Evolutionary conservation across 2,797 vertebrate species (phyloP), one percentile per base, ranked within the genome.

Genomic region (Alauda arvensis): DNA sequence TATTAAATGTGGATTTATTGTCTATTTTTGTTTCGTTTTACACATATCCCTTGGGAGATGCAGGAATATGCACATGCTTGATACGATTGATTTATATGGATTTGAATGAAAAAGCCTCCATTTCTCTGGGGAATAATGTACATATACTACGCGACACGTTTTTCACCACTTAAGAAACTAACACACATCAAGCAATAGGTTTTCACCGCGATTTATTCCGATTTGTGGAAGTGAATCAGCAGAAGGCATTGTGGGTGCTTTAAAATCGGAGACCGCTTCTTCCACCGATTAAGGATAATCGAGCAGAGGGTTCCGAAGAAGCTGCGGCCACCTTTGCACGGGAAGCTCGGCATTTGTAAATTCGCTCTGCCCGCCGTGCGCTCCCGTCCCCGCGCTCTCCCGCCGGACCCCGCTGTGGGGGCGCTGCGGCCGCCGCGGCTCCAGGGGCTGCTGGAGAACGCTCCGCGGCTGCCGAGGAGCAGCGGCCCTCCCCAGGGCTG

Each of bases 291-390:
- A 46, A 53, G 67, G n/a, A 55, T 16, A 29, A 48, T 10, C 6
- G 24, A 48, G 40, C 61, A 74, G 68, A 60, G 28, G 34, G 31
- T 8, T 67, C 40, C 18, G 8, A 62, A 34, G 39, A 37, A 29
- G 29, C 46, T 60, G 21, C 11, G 18, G 16, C 10, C 3, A 79
- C 53, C 34, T 59, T 34, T 17, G 53, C 15, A 14, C 40, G 10
- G 24, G 45, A 39, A 52, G 28, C 16, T 45, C 2, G 19, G 46
- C 10, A 3, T 40, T 53, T 78, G 34, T 28, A 40, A 40, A 46
- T 34, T 28, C 4, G 0, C 18, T 9, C 7, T 42, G 10, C 39
- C 12, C 3, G 3, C 52, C 6, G 3, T 8, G 39, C 2, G 1
- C 79, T 37, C 51, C 39, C 7, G 9, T 26, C 23, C 49, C 21